These are phyloP conservation scores for Cacatua alba DNA, from an alignment of 2,113 vertebrate species.

Conservation along the genomic window DNA sequence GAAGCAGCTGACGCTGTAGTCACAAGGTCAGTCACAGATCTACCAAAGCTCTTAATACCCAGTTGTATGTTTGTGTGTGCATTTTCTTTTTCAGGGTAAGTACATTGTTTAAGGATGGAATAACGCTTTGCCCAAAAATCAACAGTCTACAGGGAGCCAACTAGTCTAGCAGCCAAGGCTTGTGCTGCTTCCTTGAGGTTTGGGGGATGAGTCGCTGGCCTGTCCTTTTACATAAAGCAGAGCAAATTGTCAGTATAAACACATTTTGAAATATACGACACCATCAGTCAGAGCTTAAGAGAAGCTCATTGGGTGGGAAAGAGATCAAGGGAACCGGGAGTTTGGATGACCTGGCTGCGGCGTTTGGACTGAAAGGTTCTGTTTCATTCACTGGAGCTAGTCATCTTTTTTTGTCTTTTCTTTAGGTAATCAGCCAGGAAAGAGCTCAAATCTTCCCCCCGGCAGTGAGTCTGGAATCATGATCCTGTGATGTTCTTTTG, in stretches of 20 bases:
- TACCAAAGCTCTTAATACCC: conserved; percentile 49
- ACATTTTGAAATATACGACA: conserved; percentile 56
- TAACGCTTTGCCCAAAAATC: conserved; percentile 58
- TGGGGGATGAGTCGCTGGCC: conserved; percentile 46
- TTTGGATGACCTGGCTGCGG: conserved; percentile 30
- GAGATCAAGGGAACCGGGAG: conserved; percentile 50
- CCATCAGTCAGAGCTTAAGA: conserved; percentile 37
- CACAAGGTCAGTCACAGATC: conserved; percentile 53
- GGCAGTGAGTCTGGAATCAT: conserved; percentile 22
- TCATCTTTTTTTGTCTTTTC: not conserved
- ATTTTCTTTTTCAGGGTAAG: conserved; percentile 56
- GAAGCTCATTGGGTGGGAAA: conserved; percentile 57
- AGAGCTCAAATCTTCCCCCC: not conserved
- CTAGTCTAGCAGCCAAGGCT: conserved; percentile 42
- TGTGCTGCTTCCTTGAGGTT: conserved; percentile 59
- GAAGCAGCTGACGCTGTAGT: conserved; percentile 61
- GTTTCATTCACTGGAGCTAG: conserved; percentile 58
- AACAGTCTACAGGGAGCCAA: conserved; percentile 53
- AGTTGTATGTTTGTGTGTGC: conserved; percentile 51
- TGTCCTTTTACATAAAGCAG: conserved; percentile 61
- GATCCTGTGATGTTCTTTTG: not conserved
- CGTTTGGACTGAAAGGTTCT: conserved; percentile 18
- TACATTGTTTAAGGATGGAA: conserved; percentile 64
- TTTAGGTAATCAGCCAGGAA: conserved; percentile 31
- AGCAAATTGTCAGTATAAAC: conserved; percentile 67